Evolutionary conservation across 2,888 invertebrate species (phyloP), one percentile per base, ranked within the genome.

Genomic region (Drosophila trichaetosa): DNA sequence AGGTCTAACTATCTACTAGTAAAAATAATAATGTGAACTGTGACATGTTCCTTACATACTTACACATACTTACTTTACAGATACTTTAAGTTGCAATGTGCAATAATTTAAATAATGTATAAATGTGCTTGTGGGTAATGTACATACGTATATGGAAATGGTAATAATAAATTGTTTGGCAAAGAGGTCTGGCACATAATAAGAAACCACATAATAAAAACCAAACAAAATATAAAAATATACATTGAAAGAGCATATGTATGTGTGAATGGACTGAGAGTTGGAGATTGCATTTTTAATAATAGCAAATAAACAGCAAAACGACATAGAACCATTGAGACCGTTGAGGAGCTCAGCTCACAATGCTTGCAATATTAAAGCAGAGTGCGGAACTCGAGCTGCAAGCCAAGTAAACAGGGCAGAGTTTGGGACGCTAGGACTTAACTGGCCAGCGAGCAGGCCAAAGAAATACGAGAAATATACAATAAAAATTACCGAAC

Each of bases 401-500:
- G 53, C 57, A 48, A 34, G 29, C 56, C 59, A 53, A 70, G 80
- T 66, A 73, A 77, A 82, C 59, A 69, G 64, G 54, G 51, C 36
- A 29, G 67, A 72, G 11, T 34, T 34, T 53, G 49, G 59, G 66
- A 64, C 56, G 52, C 38, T 33, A 18, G 46, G 52, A 24, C 63
- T 67, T 57, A 63, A 54, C 65, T 60, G 66, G 69, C 59, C 78
- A 70, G 60, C 54, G 59, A 69, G 69, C 74, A 69, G 66, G 71
- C 69, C 46, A 46, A 71, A 70, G 77, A 57, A 79, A 82, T 74
- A 74, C 67, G 59, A 63, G 64, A 78, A 82, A 85, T 81, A 87
- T 89, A 87, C 81, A 84, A 87, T 89, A 87, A 87, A 87, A 89
- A 87, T 87, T 87, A 87, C 89, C 84, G 82, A 81, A 84, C 81